phyloP scores from a whole-genome alignment of 1,140 invertebrate species.

The Diorhabda sublineata region DNA sequence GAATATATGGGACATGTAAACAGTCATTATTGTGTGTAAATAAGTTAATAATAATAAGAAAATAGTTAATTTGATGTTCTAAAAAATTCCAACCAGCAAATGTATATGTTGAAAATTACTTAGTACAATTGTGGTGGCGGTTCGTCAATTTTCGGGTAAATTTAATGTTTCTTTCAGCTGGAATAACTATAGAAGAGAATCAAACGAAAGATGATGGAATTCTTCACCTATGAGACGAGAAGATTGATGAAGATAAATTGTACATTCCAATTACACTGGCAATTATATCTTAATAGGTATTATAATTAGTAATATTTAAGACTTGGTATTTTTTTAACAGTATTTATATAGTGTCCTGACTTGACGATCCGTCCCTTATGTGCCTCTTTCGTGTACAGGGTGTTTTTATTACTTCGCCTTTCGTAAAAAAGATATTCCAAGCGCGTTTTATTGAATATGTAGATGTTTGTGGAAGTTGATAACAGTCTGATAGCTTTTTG shows the following conservation, averaged over 20 bases:
- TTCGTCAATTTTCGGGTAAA: too few relatives aligned
- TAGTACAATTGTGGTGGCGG: too few relatives aligned
- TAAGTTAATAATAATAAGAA: too few relatives aligned
- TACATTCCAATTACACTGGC: slow-evolving; percentile 14
- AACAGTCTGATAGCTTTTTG: too few relatives aligned
- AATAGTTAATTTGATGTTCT: too few relatives aligned
- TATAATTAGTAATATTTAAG: background rate
- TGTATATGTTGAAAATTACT: too few relatives aligned
- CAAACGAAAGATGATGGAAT: slow-evolving; percentile 50
- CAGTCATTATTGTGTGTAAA: too few relatives aligned
- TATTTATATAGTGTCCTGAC: slow-evolving; percentile 6
- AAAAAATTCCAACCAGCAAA: too few relatives aligned
- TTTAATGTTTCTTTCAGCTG: slow-evolving; percentile 6
- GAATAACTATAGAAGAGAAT: slow-evolving; percentile 34
- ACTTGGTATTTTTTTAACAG: slow-evolving; percentile 16
- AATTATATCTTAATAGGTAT: slow-evolving; percentile 10
- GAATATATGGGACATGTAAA: too few relatives aligned
- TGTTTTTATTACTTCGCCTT: background rate
- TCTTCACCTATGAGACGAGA: slow-evolving; percentile 47
- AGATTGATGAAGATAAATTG: slow-evolving; percentile 3
- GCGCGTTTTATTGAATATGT: too few relatives aligned
- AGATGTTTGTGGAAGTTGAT: too few relatives aligned
- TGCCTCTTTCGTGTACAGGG: background rate
- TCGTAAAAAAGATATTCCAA: too few relatives aligned
- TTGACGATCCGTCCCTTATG: background rate